Evolutionary conservation across 2,797 vertebrate species (phyloP).

Genomic region (Trachops cirrhosus): DNA sequence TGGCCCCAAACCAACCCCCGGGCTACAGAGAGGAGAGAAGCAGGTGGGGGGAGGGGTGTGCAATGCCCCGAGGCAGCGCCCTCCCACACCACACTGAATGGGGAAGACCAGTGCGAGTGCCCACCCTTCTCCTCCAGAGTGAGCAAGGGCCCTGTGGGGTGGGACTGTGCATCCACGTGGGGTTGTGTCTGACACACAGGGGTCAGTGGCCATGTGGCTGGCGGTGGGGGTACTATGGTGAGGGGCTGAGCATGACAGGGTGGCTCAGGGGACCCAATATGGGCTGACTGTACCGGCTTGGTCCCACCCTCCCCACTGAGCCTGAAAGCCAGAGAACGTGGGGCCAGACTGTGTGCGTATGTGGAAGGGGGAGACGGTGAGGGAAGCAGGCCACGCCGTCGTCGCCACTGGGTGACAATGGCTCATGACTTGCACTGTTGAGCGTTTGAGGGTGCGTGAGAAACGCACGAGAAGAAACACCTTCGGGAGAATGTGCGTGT

Average conservation of each 20-base stretch:
- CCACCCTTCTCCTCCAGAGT: not conserved
- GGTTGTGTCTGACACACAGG: not conserved
- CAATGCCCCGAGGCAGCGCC: not conserved
- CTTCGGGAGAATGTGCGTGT: not conserved
- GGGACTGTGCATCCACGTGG: not conserved
- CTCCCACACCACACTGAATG: not conserved
- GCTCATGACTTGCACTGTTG: not conserved
- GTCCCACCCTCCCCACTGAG: slow-evolving; percentile 29
- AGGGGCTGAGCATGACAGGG: not conserved
- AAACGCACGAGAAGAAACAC: not conserved
- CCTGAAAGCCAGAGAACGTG: not conserved
- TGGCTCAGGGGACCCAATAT: slow-evolving; percentile 68
- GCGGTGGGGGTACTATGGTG: not conserved
- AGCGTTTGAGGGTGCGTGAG: not conserved
- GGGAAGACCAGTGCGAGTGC: not conserved
- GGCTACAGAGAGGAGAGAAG: not conserved
- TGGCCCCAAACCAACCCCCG: not conserved
- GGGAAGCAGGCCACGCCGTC: not conserved
- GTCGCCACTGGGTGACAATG: not conserved
- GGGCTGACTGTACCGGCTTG: slow-evolving; percentile 63
- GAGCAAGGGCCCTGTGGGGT: not conserved
- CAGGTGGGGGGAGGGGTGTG: not conserved
- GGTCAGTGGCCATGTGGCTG: not conserved
- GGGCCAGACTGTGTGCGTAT: not conserved
- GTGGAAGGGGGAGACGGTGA: not conserved